These are phyloP conservation scores for Meloidogyne chitwoodi DNA, from an alignment of 1,140 invertebrate species.

Conservation along the genomic window DNA sequence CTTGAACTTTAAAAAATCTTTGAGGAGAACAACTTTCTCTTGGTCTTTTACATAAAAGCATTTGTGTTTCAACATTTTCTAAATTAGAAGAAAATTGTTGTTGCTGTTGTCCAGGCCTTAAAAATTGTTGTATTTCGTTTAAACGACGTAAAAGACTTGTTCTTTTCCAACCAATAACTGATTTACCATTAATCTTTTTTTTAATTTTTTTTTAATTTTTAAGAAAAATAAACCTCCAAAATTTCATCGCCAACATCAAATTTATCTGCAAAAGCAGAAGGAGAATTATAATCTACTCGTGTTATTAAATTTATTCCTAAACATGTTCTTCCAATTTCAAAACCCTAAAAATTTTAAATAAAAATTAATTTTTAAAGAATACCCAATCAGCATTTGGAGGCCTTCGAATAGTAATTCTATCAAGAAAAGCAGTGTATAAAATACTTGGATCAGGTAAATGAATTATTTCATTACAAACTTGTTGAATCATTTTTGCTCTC, in stretches of 20 bases:
- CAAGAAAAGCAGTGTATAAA: slow-evolving; percentile 38
- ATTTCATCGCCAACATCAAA: slow-evolving; percentile 42
- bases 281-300: slow-evolving; percentile 26
- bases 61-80: background rate
- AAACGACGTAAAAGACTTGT: background rate
- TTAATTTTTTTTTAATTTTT: background rate
- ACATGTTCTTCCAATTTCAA: slow-evolving; percentile 33
- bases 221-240: slow-evolving; percentile 26
- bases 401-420: slow-evolving; percentile 30
- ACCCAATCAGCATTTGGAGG: slow-evolving; percentile 24
- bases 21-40: background rate
- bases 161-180: slow-evolving; percentile 1
- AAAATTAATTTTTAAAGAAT: slow-evolving; percentile 12
- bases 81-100: background rate
- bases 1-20: background rate
- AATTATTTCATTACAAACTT: slow-evolving; percentile 32
- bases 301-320: slow-evolving; percentile 36
- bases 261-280: slow-evolving; percentile 24
- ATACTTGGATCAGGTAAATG: slow-evolving; percentile 25
- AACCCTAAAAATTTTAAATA: slow-evolving; percentile 28
- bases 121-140: background rate
- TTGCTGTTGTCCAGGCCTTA: background rate
- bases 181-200: background rate
- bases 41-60: background rate
- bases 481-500: slow-evolving; percentile 28